These are phyloP conservation scores for Poecile atricapillus DNA, from an alignment of 2,113 vertebrate species.

Conservation along the genomic window DNA sequence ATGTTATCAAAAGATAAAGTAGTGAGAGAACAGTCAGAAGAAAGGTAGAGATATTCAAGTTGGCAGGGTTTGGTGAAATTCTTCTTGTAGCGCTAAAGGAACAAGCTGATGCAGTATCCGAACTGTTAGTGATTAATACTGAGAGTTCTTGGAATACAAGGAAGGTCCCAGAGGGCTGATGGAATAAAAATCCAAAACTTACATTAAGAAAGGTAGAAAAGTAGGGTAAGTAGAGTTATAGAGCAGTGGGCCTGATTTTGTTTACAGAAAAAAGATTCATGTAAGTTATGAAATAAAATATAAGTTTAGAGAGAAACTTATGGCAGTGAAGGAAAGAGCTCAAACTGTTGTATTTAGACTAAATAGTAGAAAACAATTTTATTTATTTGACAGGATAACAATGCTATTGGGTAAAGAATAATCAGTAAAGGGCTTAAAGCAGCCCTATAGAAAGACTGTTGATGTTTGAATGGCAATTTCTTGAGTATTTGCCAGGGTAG, in stretches of 20 bases:
- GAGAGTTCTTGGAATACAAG: neutral
- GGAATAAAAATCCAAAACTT: neutral
- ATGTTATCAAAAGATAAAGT: neutral
- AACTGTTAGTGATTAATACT: neutral
- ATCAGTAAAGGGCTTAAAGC: neutral
- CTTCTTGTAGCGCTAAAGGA: neutral
- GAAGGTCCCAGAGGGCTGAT: neutral
- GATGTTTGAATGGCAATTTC: neutral
- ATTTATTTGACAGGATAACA: neutral
- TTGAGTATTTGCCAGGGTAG: neutral
- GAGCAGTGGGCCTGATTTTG: neutral
- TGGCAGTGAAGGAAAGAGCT: fast-evolving
- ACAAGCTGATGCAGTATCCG: neutral
- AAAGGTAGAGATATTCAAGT: neutral
- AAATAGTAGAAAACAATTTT: neutral
- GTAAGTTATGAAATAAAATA: neutral
- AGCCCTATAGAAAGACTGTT: neutral
- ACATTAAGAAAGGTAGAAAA: neutral
- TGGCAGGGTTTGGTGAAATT: neutral
- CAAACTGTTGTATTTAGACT: neutral
- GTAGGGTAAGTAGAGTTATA: neutral
- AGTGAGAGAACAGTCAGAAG: neutral
- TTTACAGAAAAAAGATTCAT: neutral
- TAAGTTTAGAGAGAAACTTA: neutral
- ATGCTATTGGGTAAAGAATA: neutral